Evolutionary conservation across 2,113 vertebrate genomes (phyloP).

Genomic region (Lepisosteus oculatus): DNA sequence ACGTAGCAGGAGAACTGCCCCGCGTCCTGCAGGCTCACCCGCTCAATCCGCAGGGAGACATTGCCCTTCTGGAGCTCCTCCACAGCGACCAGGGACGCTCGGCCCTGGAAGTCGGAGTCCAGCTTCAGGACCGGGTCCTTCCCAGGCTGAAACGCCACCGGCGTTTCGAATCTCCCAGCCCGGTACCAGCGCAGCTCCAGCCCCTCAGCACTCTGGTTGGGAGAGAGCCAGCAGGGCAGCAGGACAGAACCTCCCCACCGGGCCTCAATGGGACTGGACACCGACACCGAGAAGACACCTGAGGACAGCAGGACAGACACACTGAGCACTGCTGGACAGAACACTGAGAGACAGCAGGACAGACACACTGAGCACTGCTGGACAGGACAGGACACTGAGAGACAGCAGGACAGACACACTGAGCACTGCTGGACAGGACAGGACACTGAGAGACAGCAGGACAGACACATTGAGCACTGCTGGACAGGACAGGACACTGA

Average conservation of each 20-base stretch:
- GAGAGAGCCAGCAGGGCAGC: constrained; percentile 51
- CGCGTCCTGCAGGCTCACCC: constrained; percentile 32
- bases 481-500: no score
- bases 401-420: no score
- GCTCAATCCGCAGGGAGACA: constrained; percentile 45
- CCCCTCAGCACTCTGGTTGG: constrained; percentile 31
- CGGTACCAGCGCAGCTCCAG: constrained; percentile 53
- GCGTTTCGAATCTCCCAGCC: rapidly evolving
- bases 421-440: no score
- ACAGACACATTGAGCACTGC: no score
- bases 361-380: no score
- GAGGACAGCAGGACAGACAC: no score
- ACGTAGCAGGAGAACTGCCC: constrained; percentile 46
- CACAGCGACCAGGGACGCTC: constrained; percentile 35
- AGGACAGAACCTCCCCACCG: neutral
- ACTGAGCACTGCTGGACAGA: no score
- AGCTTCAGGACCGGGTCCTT: neutral
- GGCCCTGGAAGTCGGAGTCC: constrained; percentile 14
- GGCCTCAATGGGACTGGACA: no score
- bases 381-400: no score
- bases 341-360: no score
- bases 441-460: no score
- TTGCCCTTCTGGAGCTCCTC: constrained; percentile 45
- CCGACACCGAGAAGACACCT: no score
- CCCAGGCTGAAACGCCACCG: neutral